Evolutionary conservation across 2,888 invertebrate genomes (phyloP).

Genomic region (Drosophila ustulata): DNA sequence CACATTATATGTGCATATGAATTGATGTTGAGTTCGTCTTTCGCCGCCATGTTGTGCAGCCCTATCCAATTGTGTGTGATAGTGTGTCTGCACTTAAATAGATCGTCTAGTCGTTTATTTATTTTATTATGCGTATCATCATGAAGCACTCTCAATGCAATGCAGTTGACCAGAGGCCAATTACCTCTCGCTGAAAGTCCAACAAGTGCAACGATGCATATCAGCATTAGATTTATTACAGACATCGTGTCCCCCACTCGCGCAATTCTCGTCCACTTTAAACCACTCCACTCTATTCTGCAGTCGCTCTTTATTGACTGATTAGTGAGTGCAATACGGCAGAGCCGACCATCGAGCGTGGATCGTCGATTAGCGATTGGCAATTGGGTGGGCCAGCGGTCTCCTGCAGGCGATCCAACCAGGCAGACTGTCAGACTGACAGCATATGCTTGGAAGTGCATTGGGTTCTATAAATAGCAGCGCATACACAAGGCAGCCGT

Average conservation of each 20-base stretch:
- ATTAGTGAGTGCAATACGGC: constrained; percentile 29
- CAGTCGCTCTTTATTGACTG: constrained; percentile 37
- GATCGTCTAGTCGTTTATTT: constrained; percentile 37
- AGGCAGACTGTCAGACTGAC: constrained; percentile 14
- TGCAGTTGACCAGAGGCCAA: constrained; percentile 52
- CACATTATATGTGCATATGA: not conserved
- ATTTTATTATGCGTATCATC: constrained; percentile 50
- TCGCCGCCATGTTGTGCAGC: constrained; percentile 12
- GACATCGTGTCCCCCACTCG: not conserved
- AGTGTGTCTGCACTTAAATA: constrained; percentile 15
- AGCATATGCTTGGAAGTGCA: constrained; percentile 22
- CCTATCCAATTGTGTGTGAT: constrained; percentile 21
- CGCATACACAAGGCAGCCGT: constrained; percentile 15
- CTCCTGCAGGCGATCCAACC: constrained; percentile 2
- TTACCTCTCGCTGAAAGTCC: constrained; percentile 62
- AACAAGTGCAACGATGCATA: constrained; percentile 60
- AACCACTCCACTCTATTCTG: not conserved
- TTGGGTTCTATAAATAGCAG: constrained; percentile 50
- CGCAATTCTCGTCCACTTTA: not conserved
- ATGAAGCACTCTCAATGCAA: constrained; percentile 9
- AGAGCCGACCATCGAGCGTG: constrained; percentile 13
- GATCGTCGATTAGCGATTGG: constrained; percentile 28
- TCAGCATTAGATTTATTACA: constrained; percentile 60
- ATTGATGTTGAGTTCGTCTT: constrained; percentile 17
- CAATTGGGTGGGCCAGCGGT: constrained; percentile 39